phyloP scores from a whole-genome alignment of 2,888 invertebrate species.

The Bellardia bayeri region DNA sequence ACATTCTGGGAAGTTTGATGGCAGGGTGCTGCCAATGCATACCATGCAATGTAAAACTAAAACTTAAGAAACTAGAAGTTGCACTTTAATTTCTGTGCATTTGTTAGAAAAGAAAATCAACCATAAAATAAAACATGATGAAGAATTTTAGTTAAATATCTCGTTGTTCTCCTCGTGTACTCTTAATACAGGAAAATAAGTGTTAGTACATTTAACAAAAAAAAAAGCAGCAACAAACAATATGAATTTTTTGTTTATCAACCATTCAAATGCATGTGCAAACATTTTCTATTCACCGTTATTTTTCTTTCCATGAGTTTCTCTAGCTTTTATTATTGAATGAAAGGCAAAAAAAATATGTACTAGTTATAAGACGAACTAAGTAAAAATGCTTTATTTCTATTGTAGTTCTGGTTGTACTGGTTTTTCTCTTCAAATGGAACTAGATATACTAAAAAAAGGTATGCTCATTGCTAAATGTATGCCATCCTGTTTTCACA shows the following conservation, averaged over 20 bases:
- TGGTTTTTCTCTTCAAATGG: conserved; percentile 8
- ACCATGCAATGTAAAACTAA: neutral
- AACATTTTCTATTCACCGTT: neutral
- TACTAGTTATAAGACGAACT: neutral
- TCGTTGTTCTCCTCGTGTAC: conserved; percentile 6
- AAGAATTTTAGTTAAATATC: conserved; percentile 26
- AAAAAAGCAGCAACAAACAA: conserved; percentile 10
- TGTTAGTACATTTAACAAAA: conserved; percentile 51
- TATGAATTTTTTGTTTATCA: conserved; percentile 13
- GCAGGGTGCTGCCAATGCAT: neutral
- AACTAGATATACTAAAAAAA: conserved; percentile 9
- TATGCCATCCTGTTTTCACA: conserved; percentile 32
- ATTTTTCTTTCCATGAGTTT: conserved; percentile 35
- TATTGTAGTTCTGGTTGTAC: conserved; percentile 21
- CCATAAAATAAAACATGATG: conserved; percentile 16
- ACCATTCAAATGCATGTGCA: neutral
- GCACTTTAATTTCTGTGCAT: conserved; percentile 18
- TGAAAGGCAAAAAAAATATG: neutral
- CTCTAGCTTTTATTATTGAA: conserved; percentile 21
- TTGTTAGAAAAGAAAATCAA: conserved; percentile 38
- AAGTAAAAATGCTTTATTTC: conserved; percentile 40
- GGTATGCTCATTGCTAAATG: conserved; percentile 33
- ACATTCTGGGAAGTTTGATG: neutral
- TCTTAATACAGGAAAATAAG: conserved; percentile 57
- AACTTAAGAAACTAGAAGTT: neutral